Percentiles rank a stretch among this genome's conserved stretches.
Evolutionary conservation across 2,797 vertebrate genomes (phyloP).

Genomic region (Argyrosomus regius): DNA sequence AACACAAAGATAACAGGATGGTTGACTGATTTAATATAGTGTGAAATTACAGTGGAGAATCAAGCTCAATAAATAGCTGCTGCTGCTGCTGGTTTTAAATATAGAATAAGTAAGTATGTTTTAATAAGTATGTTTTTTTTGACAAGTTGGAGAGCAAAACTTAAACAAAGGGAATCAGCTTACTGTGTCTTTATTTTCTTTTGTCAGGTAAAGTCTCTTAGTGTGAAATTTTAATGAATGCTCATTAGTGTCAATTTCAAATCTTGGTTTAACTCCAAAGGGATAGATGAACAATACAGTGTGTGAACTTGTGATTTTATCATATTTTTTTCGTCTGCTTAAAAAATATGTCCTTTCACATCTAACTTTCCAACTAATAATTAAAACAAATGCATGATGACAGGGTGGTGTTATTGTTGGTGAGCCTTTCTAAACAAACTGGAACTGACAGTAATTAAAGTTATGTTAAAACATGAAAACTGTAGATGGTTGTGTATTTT

Average conservation of each 20-base stretch:
- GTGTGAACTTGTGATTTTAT: not conserved
- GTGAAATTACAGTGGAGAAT: not conserved
- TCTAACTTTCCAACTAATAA: not conserved
- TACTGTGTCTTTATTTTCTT: not conserved
- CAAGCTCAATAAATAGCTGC: not conserved
- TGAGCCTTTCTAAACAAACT: not conserved
- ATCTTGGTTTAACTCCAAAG: not conserved
- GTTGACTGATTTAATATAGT: not conserved
- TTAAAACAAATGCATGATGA: constrained; percentile 36
- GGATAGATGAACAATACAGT: constrained; percentile 20
- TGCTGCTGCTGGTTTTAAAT: too few species aligned
- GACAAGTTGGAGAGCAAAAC: not conserved
- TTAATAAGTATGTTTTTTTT: not conserved
- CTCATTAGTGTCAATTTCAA: constrained; percentile 41
- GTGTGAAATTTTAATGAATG: constrained; percentile 53
- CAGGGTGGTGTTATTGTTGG: not conserved
- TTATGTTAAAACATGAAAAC: not conserved
- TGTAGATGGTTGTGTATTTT: not conserved
- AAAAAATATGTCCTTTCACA: not conserved
- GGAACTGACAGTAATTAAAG: constrained; percentile 15
- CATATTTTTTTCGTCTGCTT: not conserved
- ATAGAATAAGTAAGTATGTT: too few species aligned
- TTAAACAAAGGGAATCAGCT: not conserved
- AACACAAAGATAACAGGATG: not conserved
- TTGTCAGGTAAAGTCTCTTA: constrained; percentile 17